A percentile compares a stretch with the other conserved stretches of the same genome.
Conservation (phyloP, 53 echinoderm and acorn worm species). For the Apostichopus leukothele region DNA sequence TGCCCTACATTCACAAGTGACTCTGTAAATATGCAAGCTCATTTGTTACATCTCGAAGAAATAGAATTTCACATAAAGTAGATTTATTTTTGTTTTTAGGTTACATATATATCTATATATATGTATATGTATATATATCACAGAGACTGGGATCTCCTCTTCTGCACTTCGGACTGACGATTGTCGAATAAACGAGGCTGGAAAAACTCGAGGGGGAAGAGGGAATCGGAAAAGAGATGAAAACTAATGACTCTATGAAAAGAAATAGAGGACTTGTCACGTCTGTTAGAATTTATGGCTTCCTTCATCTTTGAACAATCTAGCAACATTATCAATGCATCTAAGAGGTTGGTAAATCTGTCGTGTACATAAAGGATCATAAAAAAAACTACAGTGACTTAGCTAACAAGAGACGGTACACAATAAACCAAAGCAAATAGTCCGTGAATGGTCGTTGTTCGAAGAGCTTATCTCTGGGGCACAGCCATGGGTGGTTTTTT, state of each 20-base stretch:
- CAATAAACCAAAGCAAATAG: conserved; percentile 27
- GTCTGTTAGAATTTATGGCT: conserved; percentile 31
- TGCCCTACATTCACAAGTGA: conserved; percentile 39
- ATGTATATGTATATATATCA: too few species aligned
- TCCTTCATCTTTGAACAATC: conserved; percentile 22
- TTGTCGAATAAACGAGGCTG: neutral
- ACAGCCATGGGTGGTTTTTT: neutral
- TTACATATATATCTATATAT: too few species aligned
- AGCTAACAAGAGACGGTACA: neutral
- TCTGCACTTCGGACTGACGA: neutral
- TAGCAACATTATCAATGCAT: conserved; percentile 40
- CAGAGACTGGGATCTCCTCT: too few species aligned
- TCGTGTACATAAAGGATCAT: conserved; percentile 31
- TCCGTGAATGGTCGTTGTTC: neutral
- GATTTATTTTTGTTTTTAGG: conserved; percentile 21
- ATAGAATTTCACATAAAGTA: conserved; percentile 22
- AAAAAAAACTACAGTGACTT: neutral
- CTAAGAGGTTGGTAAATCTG: neutral
- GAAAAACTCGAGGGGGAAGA: neutral
- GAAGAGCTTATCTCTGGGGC: conserved; percentile 34
- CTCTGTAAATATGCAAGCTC: conserved; percentile 25
- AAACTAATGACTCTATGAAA: conserved; percentile 12
- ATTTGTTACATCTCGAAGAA: conserved; percentile 3
- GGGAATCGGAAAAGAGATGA: neutral
- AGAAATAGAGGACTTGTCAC: conserved; percentile 1